Evolutionary conservation across 2,888 invertebrate genomes (phyloP).

Genomic region (Nudaria mundana): DNA sequence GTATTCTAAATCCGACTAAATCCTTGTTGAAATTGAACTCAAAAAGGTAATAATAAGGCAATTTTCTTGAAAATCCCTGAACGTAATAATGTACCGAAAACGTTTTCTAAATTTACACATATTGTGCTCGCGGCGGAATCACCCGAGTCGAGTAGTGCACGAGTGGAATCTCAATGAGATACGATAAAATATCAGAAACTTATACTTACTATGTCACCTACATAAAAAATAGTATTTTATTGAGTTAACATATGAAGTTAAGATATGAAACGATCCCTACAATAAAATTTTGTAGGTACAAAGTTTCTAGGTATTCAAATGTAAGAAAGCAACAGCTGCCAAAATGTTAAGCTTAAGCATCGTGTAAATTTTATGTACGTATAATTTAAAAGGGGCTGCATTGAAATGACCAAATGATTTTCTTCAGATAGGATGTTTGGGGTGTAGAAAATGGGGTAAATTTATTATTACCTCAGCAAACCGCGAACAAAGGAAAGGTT

Average conservation of each 20-base stretch:
- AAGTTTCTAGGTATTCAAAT: conserved; percentile 15
- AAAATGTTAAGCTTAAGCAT: conserved; percentile 38
- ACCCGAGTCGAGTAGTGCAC: conserved; percentile 62
- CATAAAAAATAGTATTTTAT: conserved; percentile 37
- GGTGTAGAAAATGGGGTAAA: conserved; percentile 73
- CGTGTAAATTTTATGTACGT: conserved; percentile 34
- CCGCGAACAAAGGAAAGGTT: conserved; percentile 77
- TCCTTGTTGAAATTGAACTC: conserved; percentile 69
- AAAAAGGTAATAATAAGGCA: conserved; percentile 79
- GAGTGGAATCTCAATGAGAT: conserved; percentile 70
- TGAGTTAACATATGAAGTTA: conserved; percentile 23
- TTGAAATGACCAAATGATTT: conserved; percentile 72
- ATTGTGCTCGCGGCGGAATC: conserved; percentile 73
- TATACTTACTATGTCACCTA: conserved; percentile 47
- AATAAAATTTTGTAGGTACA: conserved; percentile 26
- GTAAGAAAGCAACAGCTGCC: conserved; percentile 22
- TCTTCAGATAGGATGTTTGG: conserved; percentile 66
- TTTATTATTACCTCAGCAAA: conserved; percentile 74
- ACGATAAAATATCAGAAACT: conserved; percentile 57
- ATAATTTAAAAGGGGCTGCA: conserved; percentile 46
- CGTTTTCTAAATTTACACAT: conserved; percentile 79
- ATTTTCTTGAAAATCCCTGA: conserved; percentile 79
- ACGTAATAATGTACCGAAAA: conserved; percentile 79
- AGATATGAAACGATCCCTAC: conserved; percentile 18
- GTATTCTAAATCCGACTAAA: conserved; percentile 63